Base-by-base conservation (phyloP, 2,797 vertebrate genomes). In the Pseudochirops cupreus region DNA sequence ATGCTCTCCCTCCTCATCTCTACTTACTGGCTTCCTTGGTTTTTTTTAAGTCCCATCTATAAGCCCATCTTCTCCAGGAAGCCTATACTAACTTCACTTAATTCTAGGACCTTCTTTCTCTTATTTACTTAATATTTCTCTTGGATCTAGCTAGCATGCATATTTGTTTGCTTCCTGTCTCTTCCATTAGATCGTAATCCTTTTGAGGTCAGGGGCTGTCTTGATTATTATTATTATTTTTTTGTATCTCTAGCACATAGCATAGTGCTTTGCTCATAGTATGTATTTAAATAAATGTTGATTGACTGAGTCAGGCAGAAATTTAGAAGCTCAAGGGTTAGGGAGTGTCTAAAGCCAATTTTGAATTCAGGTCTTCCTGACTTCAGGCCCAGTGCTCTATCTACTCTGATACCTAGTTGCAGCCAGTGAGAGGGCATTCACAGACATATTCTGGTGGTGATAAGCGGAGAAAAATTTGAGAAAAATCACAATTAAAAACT, bases 401-500 rank as follows among this genome's bases (percentile, higher is more conserved):
- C 10, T 46, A 26, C 24, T 82, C n/a, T 39, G n/a, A 50, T 26
- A 50, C 3, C 39, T 46, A 28, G 24, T 87, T 26, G 11, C 39
- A 26, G 2, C 39, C 74, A 26, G 2, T 26, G 21, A 87, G 39
- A 50, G 46, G 21, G 46, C 31, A 87, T 87, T 87, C 24, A 87
- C 9, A 46, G 39, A 87, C 50, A 31, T 3, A 0, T 16, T 56
- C 50, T 54, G 1, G 0, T 4, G 1, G 11, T 53, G 33, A 89
- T 6, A 58, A 91, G 91, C 33, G n/a, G 39, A 93, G 53, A 31
- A 55, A 9, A 29, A 92, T 1, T n/a, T 50, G 28, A 95, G 54
- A 18, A 21, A 46, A 57, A 28, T 5, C 39, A 3, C 0, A 1
- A 4, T 0, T 0, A 4, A 58, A 46, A 28, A 46, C 29, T 5